These are phyloP conservation scores for Thereva nobilitata DNA, from an alignment of 2,888 invertebrate species.

Conservation along the genomic window DNA sequence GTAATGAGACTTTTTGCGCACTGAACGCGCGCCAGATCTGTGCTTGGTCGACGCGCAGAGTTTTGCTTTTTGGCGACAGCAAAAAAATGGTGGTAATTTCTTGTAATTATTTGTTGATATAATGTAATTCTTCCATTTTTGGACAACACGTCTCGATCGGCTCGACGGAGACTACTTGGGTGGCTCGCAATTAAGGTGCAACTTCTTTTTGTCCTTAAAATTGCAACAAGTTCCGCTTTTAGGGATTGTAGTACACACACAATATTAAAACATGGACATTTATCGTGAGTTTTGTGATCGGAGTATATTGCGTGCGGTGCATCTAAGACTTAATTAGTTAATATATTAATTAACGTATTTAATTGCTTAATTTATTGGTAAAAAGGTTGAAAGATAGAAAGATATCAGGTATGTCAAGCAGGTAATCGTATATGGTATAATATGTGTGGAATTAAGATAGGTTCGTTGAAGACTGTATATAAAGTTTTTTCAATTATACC, in stretches of 20 bases:
- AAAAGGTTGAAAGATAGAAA: neutral
- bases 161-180: conserved; percentile 44
- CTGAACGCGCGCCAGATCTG: conserved; percentile 12
- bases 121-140: conserved; percentile 46
- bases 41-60: conserved; percentile 9
- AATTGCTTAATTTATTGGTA: conserved; percentile 29
- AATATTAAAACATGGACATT: neutral
- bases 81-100: conserved; percentile 39
- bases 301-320: neutral
- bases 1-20: conserved; percentile 44
- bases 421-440: too few species aligned
- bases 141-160: conserved; percentile 34
- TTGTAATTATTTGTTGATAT: conserved; percentile 46
- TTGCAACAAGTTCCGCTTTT: neutral
- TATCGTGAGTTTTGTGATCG: too few species aligned
- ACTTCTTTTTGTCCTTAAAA: conserved; percentile 16
- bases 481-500: too few species aligned
- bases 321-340: conserved; percentile 22
- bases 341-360: conserved; percentile 23
- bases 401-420: too few species aligned
- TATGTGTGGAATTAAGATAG: too few species aligned
- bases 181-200: conserved; percentile 46
- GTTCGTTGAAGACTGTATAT: too few species aligned
- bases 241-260: neutral
- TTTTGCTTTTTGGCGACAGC: neutral